A percentile compares a stretch with the other conserved stretches of the same genome.
Evolutionary conservation across 2,888 invertebrate species (phyloP).

Genomic region (Heliconius ethilla): DNA sequence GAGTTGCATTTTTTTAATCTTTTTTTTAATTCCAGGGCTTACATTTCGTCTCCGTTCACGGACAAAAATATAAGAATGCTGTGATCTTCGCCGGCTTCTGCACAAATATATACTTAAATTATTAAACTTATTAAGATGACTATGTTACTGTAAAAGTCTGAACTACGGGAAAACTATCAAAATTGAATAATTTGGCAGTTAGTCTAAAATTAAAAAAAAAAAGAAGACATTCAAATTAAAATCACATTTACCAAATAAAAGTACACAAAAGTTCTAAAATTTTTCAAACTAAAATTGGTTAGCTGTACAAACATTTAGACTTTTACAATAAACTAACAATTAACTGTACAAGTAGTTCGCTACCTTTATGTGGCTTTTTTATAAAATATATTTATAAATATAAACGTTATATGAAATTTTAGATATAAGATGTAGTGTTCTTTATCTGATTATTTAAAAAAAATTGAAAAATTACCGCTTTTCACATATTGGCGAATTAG

Average conservation of each 20-base stretch:
- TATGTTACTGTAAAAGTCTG: slow-evolving; percentile 45
- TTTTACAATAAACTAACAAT: slow-evolving; percentile 13
- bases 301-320: neutral
- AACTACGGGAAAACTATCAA: too few relatives aligned
- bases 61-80: slow-evolving; percentile 85
- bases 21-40: slow-evolving; percentile 77
- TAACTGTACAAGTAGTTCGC: slow-evolving; percentile 67
- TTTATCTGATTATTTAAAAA: slow-evolving; percentile 43
- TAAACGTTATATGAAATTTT: slow-evolving; percentile 46
- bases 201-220: neutral
- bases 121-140: slow-evolving; percentile 52
- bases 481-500: slow-evolving; percentile 56
- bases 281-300: neutral
- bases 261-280: too few relatives aligned
- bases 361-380: slow-evolving; percentile 72
- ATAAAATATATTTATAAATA: slow-evolving; percentile 59
- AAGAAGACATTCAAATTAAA: neutral
- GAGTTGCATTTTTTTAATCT: slow-evolving; percentile 28
- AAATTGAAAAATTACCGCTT: slow-evolving; percentile 53
- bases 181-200: neutral
- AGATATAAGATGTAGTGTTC: slow-evolving; percentile 63
- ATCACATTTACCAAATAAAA: neutral
- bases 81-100: slow-evolving; percentile 68
- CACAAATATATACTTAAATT: slow-evolving; percentile 64
- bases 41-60: slow-evolving; percentile 85